phyloP scores from a whole-genome alignment of 1,140 invertebrate species.

The Ptiloglossa arizonensis region DNA sequence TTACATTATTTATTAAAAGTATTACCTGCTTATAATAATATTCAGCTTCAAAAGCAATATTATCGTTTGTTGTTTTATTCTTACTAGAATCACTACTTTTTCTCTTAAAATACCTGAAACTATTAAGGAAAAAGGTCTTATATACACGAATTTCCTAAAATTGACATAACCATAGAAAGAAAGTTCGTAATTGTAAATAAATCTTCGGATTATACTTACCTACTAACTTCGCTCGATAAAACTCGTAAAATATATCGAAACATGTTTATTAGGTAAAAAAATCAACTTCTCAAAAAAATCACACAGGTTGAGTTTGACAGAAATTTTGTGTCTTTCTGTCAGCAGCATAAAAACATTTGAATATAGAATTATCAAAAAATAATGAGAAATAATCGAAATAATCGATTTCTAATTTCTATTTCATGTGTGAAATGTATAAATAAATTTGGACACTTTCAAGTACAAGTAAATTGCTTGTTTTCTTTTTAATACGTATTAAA shows the following conservation, averaged over 20 bases:
- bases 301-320: conserved; percentile 8
- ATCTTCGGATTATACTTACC: conserved; percentile 1
- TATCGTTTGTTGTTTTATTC: background rate
- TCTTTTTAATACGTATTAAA: conserved; percentile 34
- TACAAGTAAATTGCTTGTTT: background rate
- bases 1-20: background rate
- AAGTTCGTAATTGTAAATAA: background rate
- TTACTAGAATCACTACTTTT: conserved; percentile 37
- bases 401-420: background rate
- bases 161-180: conserved; percentile 4
- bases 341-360: conserved; percentile 31
- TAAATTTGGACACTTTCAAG: background rate
- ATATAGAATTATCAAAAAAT: background rate
- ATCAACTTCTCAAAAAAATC: conserved; percentile 10
- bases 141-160: background rate
- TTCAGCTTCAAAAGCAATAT: conserved; percentile 64
- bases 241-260: conserved; percentile 25
- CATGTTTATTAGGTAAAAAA: conserved; percentile 16
- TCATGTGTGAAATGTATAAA: background rate
- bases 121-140: background rate
- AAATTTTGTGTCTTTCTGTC: conserved; percentile 42
- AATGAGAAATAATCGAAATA: conserved; percentile 2
- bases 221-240: background rate
- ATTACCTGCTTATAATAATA: conserved; percentile 68
- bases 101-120: conserved; percentile 32